Percentiles rank a stretch among this genome's conserved stretches.
Conservation (phyloP, 2,797 vertebrate genomes). For the Bradypodion ventrale region DNA sequence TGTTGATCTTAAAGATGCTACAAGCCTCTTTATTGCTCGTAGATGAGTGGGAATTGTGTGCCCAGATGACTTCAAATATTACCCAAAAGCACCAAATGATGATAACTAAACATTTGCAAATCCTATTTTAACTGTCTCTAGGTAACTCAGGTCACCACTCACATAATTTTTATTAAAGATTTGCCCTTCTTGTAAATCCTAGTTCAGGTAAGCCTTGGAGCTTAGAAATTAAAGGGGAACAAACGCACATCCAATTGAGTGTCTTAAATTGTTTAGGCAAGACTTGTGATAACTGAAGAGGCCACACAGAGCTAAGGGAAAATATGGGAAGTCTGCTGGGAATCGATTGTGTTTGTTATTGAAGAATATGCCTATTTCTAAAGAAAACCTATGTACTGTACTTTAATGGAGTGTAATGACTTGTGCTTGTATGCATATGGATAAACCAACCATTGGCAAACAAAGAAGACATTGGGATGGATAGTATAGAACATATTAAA, state of each 20-base stretch:
- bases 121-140: neutral
- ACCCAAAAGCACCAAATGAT: neutral
- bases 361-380: neutral
- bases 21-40: neutral
- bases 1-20: neutral
- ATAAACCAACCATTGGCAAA: neutral
- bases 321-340: neutral
- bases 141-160: neutral
- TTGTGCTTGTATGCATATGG: neutral
- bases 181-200: neutral
- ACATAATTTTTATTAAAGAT: conserved; percentile 2
- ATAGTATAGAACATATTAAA: neutral
- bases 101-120: neutral
- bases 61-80: neutral
- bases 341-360: neutral
- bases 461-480: neutral
- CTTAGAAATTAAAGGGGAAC: conserved; percentile 1
- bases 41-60: neutral
- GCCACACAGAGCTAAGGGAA: neutral
- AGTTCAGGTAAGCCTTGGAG: neutral
- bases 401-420: no score
- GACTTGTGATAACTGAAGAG: neutral
- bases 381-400: neutral
- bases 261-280: neutral
- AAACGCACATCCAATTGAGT: neutral